A percentile compares a stretch with the other conserved stretches of the same genome.
Conservation (phyloP, 2,888 invertebrate genomes). For the Stenodema calcarata region DNA sequence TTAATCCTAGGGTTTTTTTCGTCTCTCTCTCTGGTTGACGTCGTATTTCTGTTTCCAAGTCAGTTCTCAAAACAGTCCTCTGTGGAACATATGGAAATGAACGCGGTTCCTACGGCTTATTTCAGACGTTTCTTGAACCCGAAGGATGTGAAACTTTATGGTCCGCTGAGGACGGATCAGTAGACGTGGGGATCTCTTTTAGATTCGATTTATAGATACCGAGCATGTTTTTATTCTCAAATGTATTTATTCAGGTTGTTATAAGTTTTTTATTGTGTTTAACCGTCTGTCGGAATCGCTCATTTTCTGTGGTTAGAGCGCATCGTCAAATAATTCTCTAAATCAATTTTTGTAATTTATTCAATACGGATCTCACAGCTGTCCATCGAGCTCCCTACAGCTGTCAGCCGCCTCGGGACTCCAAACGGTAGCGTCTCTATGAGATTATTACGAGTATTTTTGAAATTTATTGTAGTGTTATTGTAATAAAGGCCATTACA, state of each 20-base stretch:
- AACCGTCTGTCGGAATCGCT: too few species aligned
- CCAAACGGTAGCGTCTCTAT: too few species aligned
- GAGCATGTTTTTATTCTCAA: not conserved
- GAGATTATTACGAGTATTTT: too few species aligned
- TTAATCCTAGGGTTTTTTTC: constrained; percentile 5
- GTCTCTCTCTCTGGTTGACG: not conserved
- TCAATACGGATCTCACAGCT: too few species aligned
- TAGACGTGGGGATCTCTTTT: not conserved
- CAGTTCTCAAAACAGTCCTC: not conserved
- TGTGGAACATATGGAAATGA: not conserved
- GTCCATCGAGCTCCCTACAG: too few species aligned
- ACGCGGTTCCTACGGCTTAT: not conserved
- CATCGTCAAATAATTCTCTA: too few species aligned
- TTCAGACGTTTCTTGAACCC: not conserved
- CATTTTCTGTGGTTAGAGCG: too few species aligned
- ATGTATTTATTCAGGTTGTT: not conserved
- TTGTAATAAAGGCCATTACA: too few species aligned
- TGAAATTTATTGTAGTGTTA: too few species aligned
- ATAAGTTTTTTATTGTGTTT: too few species aligned
- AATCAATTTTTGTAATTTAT: too few species aligned
- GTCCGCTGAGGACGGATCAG: constrained; percentile 5
- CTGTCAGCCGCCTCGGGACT: too few species aligned
- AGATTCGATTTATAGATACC: not conserved
- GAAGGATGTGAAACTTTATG: not conserved
- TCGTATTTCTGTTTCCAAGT: not conserved